Percentiles rank a stretch among this genome's conserved stretches.
phyloP scores from a whole-genome alignment of 2,888 invertebrate genomes.

The Frankliniella fusca region DNA sequence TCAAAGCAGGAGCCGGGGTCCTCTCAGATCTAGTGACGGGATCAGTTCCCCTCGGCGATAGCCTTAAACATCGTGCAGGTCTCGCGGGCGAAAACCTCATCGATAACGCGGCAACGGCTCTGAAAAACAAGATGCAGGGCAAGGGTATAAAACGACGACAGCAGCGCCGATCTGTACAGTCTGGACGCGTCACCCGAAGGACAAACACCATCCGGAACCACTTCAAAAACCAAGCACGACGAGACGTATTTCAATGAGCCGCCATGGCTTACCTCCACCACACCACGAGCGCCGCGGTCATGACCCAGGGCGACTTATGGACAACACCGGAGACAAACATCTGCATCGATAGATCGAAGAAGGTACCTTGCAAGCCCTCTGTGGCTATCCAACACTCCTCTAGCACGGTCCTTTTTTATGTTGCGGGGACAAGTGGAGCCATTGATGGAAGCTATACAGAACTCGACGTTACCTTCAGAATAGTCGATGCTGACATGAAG shows the following conservation, averaged over 20 bases:
- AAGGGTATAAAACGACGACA: neutral
- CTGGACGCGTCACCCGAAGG: neutral
- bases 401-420: slow-evolving; percentile 39
- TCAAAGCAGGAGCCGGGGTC: neutral
- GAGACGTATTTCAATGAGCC: neutral
- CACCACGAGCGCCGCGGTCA: neutral
- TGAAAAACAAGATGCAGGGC: neutral
- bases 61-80: neutral
- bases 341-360: slow-evolving; percentile 38
- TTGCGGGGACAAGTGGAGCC: slow-evolving; percentile 38
- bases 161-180: neutral
- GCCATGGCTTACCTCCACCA: neutral
- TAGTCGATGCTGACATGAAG: neutral
- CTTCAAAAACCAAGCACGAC: too few relatives aligned
- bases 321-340: slow-evolving; percentile 39
- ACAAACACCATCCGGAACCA: neutral
- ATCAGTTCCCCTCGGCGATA: neutral
- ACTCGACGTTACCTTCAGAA: neutral
- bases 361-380: slow-evolving; percentile 40
- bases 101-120: neutral
- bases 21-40: neutral
- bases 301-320: slow-evolving; percentile 36
- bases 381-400: slow-evolving; percentile 39
- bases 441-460: neutral
- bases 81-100: neutral